phyloP scores from a whole-genome alignment of 2,113 vertebrate genomes.

The Megaleporinus macrocephalus region DNA sequence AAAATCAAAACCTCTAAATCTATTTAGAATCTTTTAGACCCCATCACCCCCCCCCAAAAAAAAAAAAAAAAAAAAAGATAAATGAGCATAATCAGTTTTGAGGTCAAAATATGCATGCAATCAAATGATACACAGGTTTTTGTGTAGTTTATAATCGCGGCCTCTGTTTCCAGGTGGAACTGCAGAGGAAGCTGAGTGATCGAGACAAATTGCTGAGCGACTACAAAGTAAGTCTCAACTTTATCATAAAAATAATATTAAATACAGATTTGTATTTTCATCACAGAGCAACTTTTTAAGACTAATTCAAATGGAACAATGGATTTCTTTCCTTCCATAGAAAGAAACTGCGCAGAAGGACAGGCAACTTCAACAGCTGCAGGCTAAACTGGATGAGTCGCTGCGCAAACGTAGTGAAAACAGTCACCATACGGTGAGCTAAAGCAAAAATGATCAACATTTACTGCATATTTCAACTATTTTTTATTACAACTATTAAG shows the following conservation, averaged over 20 bases:
- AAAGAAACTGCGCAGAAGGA: slow-evolving; percentile 92
- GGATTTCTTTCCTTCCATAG: slow-evolving; percentile 65
- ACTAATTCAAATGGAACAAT: neutral
- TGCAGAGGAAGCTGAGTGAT: slow-evolving; percentile 91
- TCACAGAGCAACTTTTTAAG: neutral
- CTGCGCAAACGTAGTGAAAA: slow-evolving; percentile 83
- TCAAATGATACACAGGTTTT: too few relatives aligned
- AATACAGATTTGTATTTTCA: neutral
- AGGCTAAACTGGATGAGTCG: slow-evolving; percentile 86
- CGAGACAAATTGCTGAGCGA: slow-evolving; percentile 87
- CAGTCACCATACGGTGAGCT: slow-evolving; percentile 86
- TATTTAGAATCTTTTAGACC: too few relatives aligned
- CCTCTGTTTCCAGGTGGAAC: slow-evolving; percentile 80
- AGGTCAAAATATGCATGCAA: too few relatives aligned
- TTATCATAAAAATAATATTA: slow-evolving; percentile 6
- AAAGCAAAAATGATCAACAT: too few relatives aligned
- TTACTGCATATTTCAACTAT: too few relatives aligned
- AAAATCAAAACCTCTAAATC: too few relatives aligned
- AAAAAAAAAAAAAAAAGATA: too few relatives aligned
- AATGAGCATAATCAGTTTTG: too few relatives aligned
- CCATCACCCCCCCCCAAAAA: too few relatives aligned
- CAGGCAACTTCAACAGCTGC: slow-evolving; percentile 88
- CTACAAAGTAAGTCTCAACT: slow-evolving; percentile 80
- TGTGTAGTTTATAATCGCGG: neutral
- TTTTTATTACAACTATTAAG: too few relatives aligned